Base-by-base conservation (phyloP, 2,888 invertebrate species). In the Nomada fabriciana region DNA sequence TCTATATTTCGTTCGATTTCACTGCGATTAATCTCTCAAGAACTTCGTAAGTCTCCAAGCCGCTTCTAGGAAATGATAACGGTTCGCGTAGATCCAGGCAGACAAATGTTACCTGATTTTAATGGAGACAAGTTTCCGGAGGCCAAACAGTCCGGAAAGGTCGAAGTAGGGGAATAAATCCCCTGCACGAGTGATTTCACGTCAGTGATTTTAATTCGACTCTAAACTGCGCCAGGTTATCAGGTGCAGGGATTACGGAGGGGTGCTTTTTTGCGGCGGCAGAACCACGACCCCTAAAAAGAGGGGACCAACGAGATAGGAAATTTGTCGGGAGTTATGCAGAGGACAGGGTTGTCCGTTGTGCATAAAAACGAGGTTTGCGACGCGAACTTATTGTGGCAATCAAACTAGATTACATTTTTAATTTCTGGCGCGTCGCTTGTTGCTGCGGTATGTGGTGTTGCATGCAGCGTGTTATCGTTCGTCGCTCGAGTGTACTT, bases 201-300 rank as follows among this genome's bases (percentile, higher is more conserved):
- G 63, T 81, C 71, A 53, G 65, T 77, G 70, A 85, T 83, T 80
- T 68, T 78, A 86, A 85, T 85, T 87, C 72, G 80, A 82, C 63
- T 80, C 70, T 82, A 80, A 83, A 52, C 63, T 69, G 59, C 61
- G 59, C 76, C 76, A 61, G 71, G 67, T 77, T 81, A 83, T 80
- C 64, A 85, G 82, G 82, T 85, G 85, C 79, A 80, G 57, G 76
- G 73, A 55, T 86, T 86, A 83, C 53, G 18, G 29, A 65, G 69
- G 71, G 74, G 60, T 70, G 59, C 18, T 68, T 84, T 86, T 81
- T 81, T 83, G 65, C 60, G 53, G 36, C 53, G 20, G 55, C 10
- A 68, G 73, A 76, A 83, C 75, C 77, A 64, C 76, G 47, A 57
- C 63, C 69, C 69, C 61, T 64, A 60, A 59, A 80, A 55, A 73